Percentiles rank a stretch among this genome's conserved stretches.
Conservation (phyloP, 2,888 invertebrate species). For the Caenorhabditis plicata region DNA sequence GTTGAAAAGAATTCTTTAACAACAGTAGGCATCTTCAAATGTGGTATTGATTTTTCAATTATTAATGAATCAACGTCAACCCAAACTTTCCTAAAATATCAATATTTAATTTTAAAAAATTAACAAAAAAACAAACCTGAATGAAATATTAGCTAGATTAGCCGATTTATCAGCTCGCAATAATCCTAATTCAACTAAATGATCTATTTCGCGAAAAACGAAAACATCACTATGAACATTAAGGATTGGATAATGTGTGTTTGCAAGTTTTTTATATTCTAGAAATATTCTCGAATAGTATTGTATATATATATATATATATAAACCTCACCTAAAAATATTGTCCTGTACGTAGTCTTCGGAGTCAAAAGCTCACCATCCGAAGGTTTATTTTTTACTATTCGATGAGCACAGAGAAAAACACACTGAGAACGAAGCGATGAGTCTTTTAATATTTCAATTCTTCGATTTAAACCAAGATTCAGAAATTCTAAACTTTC, state of each 20-base stretch:
- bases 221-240: constrained; percentile 19
- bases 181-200: constrained; percentile 24
- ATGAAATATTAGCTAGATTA: constrained; percentile 21
- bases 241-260: constrained; percentile 1
- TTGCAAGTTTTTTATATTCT: constrained; percentile 23
- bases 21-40: constrained; percentile 5
- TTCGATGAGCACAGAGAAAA: constrained; percentile 18
- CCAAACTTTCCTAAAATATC: constrained; percentile 27
- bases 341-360: constrained; percentile 11
- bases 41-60: constrained; percentile 7
- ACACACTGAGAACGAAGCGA: constrained; percentile 17
- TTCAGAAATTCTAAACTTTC: not conserved
- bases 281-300: not conserved
- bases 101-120: not conserved
- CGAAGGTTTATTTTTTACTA: constrained; percentile 3
- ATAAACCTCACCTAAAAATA: constrained; percentile 14
- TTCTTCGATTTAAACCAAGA: not conserved
- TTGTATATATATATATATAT: not conserved
- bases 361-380: constrained; percentile 2
- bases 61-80: constrained; percentile 7
- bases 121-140: constrained; percentile 6
- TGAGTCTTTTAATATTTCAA: constrained; percentile 11
- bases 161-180: constrained; percentile 12
- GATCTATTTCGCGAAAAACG: constrained; percentile 29
- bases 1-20: constrained; percentile 15